Conservation (phyloP, 1,140 invertebrate genomes). For the Maconellicoccus hirsutus region DNA sequence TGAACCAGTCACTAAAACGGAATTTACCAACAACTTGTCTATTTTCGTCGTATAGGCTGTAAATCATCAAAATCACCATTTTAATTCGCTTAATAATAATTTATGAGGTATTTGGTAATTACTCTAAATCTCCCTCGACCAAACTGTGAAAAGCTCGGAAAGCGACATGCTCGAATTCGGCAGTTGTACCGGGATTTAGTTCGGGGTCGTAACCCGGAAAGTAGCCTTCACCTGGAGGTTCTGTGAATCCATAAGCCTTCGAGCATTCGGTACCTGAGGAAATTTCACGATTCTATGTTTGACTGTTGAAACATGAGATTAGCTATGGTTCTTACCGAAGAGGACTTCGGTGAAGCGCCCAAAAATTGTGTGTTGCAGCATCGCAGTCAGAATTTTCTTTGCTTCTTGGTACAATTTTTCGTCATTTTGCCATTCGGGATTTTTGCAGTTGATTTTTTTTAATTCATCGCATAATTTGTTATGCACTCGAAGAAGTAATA, state of each 20-base stretch:
- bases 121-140: conserved; percentile 32
- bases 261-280: conserved; percentile 26
- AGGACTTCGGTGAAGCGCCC: conserved; percentile 51
- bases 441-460: conserved; percentile 39
- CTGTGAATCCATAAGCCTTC: conserved; percentile 15
- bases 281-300: neutral
- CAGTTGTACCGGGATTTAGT: conserved; percentile 48
- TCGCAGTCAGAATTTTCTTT: conserved; percentile 36
- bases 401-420: conserved; percentile 30
- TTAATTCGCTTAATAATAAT: conserved; percentile 29
- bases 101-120: no score
- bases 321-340: conserved; percentile 37
- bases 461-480: conserved; percentile 31
- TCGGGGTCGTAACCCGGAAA: conserved; percentile 45
- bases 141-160: conserved; percentile 48
- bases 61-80: conserved; percentile 28
- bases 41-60: conserved; percentile 22
- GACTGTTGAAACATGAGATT: neutral
- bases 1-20: conserved; percentile 25
- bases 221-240: conserved; percentile 31
- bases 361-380: conserved; percentile 51
- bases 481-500: conserved; percentile 30
- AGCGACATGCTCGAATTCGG: conserved; percentile 48
- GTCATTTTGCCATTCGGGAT: conserved; percentile 33
- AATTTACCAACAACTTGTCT: conserved; percentile 9